phyloP scores from a whole-genome alignment of 2,797 vertebrate genomes.

The Mormyrus proboscirostris region DNA sequence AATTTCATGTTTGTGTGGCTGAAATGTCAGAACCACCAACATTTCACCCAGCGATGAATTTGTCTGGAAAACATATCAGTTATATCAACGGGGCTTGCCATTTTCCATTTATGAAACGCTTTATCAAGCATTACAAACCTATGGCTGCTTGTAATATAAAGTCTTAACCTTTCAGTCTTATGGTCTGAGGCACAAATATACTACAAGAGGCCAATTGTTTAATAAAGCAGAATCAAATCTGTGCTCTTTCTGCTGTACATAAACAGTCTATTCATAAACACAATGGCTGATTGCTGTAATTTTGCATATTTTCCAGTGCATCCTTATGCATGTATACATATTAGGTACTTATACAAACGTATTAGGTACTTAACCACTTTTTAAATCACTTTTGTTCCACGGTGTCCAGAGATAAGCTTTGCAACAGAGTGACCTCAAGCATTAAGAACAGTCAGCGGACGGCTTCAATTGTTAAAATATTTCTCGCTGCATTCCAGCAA shows the following conservation, averaged over 20 bases:
- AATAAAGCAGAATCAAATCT: slow-evolving; percentile 64
- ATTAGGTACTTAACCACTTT: neutral
- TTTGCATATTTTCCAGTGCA: neutral
- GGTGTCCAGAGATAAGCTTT: neutral
- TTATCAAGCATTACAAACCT: slow-evolving; percentile 60
- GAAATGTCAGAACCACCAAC: slow-evolving; percentile 46
- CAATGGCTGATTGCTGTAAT: neutral
- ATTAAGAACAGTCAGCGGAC: neutral
- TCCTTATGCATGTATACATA: neutral
- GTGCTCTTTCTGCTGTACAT: slow-evolving; percentile 40
- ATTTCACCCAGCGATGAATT: slow-evolving; percentile 55
- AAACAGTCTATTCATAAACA: slow-evolving; percentile 49
- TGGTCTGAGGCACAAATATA: slow-evolving; percentile 60
- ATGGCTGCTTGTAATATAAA: slow-evolving; percentile 68
- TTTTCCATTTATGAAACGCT: slow-evolving; percentile 61
- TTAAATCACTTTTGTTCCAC: neutral
- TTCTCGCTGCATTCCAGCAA: neutral
- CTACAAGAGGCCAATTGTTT: slow-evolving; percentile 69
- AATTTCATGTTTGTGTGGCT: slow-evolving; percentile 42
- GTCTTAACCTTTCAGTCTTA: slow-evolving; percentile 55
- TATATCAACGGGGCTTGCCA: slow-evolving; percentile 45
- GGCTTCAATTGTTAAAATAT: slow-evolving; percentile 9
- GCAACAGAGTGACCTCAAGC: neutral
- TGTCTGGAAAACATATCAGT: slow-evolving; percentile 56
- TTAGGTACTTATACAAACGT: neutral